Evolutionary conservation across 2,888 invertebrate genomes (phyloP).

Genomic region (Volucella zonaria): DNA sequence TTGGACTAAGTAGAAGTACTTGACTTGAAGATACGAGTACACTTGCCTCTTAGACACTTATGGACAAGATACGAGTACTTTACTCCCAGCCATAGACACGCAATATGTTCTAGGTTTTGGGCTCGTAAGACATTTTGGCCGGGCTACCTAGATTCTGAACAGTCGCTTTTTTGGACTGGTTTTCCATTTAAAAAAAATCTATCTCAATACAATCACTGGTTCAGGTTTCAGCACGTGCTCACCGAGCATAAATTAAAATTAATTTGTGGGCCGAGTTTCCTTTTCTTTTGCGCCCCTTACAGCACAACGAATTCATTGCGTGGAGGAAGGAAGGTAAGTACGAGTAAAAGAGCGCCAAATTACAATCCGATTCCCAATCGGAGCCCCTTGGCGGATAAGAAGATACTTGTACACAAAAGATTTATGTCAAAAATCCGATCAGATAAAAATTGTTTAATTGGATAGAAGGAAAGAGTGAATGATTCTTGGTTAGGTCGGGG

Average conservation of each 20-base stretch:
- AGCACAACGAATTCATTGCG: conserved; percentile 21
- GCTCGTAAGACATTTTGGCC: not conserved
- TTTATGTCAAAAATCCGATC: conserved; percentile 61
- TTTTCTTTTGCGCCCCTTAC: conserved; percentile 3
- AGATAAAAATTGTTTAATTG: conserved; percentile 62
- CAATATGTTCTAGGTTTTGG: not conserved
- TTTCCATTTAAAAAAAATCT: not conserved
- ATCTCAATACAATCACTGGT: conserved; percentile 30
- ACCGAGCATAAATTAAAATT: conserved; percentile 60
- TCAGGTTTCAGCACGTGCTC: conserved; percentile 59
- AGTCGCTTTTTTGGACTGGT: conserved; percentile 1
- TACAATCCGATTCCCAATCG: conserved; percentile 28
- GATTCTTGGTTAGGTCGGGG: not conserved
- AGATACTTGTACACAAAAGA: conserved; percentile 30
- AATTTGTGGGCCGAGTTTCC: conserved; percentile 53
- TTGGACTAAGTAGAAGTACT: not conserved
- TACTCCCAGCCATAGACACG: not conserved
- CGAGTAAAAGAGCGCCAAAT: conserved; percentile 44
- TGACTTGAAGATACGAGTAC: conserved; percentile 6
- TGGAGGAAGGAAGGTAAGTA: not conserved
- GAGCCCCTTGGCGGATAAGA: conserved; percentile 3
- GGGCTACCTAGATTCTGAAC: not conserved
- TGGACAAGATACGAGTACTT: too few relatives aligned
- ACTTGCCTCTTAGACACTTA: too few relatives aligned
- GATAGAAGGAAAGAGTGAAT: conserved; percentile 15